A percentile compares a stretch with the other conserved stretches of the same genome.
Evolutionary conservation across 2,797 vertebrate genomes (phyloP).

Genomic region (Distichodus sexfasciatus): DNA sequence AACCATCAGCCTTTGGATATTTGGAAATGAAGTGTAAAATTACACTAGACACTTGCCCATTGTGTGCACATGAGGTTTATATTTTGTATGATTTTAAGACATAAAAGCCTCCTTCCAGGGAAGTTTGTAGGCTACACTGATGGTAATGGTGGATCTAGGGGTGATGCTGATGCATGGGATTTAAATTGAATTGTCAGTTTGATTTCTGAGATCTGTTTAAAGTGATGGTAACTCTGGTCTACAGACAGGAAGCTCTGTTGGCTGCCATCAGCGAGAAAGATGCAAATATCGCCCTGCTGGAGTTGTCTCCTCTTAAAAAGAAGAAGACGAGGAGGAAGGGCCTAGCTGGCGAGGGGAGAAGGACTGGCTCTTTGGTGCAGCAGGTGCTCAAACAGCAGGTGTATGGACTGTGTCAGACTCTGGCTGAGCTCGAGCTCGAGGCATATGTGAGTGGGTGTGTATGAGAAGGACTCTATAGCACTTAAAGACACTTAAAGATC

Average conservation of each 20-base stretch:
- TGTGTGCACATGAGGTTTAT: slow-evolving; percentile 2
- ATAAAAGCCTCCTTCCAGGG: background rate
- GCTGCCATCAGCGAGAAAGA: slow-evolving; percentile 99
- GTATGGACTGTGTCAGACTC: slow-evolving; percentile 50
- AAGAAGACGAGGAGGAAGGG: slow-evolving; percentile 97
- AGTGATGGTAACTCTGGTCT: slow-evolving; percentile 13
- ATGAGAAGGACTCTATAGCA: background rate
- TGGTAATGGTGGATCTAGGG: background rate
- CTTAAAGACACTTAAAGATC: slow-evolving; percentile 37
- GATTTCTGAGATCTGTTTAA: slow-evolving; percentile 19
- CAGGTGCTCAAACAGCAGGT: slow-evolving; percentile 99
- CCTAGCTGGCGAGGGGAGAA: slow-evolving; percentile 94
- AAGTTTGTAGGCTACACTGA: background rate
- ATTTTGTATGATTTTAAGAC: slow-evolving; percentile 3
- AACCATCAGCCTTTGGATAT: slow-evolving; percentile 13
- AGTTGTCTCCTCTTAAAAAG: slow-evolving; percentile 95
- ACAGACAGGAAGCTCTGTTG: slow-evolving; percentile 96
- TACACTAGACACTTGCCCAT: slow-evolving; percentile 25
- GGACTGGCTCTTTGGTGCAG: slow-evolving; percentile 94
- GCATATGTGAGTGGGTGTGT: background rate
- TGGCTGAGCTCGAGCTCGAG: background rate
- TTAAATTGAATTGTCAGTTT: background rate
- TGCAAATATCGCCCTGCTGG: slow-evolving; percentile 94
- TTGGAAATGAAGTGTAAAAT: slow-evolving; percentile 27
- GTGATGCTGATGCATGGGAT: background rate